phyloP scores from a whole-genome alignment of 1,140 invertebrate genomes.

The Battus philenor region DNA sequence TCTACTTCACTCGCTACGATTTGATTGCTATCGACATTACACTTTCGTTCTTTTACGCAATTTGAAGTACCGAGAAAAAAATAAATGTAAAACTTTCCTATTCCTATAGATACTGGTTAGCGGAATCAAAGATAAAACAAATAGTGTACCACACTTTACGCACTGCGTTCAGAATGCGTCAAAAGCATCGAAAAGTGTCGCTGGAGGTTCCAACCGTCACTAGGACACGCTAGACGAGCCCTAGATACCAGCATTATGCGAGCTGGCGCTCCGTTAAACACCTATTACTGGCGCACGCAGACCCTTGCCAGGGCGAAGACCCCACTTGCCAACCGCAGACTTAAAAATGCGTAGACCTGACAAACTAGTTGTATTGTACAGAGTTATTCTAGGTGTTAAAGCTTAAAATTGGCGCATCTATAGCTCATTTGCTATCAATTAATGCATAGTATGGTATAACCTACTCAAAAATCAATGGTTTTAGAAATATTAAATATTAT shows the following conservation, averaged over 20 bases:
- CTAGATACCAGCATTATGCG: constrained; percentile 42
- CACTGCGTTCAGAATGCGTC: not conserved
- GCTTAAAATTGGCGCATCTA: too few species aligned
- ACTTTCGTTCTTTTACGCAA: too few species aligned
- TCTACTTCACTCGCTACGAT: too few species aligned
- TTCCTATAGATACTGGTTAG: not conserved
- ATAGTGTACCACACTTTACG: not conserved
- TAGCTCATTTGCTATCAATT: too few species aligned
- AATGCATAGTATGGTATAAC: too few species aligned
- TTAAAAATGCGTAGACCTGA: constrained; percentile 18
- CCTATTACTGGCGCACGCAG: constrained; percentile 50
- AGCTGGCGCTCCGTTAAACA: constrained; percentile 41
- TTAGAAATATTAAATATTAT: too few species aligned
- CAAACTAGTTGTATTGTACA: too few species aligned
- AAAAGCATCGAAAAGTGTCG: constrained; percentile 5
- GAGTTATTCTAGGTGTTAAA: too few species aligned
- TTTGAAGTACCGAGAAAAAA: too few species aligned
- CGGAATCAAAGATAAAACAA: constrained; percentile 4
- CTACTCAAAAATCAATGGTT: too few species aligned
- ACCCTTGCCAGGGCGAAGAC: constrained; percentile 36
- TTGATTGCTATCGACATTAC: too few species aligned
- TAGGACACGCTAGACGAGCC: constrained; percentile 21
- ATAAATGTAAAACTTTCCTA: not conserved
- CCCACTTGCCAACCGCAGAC: constrained; percentile 19
- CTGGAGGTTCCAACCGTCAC: constrained; percentile 23